Evolutionary conservation across 2,797 vertebrate species (phyloP).

Genomic region (Coregonus ussuriensis): DNA sequence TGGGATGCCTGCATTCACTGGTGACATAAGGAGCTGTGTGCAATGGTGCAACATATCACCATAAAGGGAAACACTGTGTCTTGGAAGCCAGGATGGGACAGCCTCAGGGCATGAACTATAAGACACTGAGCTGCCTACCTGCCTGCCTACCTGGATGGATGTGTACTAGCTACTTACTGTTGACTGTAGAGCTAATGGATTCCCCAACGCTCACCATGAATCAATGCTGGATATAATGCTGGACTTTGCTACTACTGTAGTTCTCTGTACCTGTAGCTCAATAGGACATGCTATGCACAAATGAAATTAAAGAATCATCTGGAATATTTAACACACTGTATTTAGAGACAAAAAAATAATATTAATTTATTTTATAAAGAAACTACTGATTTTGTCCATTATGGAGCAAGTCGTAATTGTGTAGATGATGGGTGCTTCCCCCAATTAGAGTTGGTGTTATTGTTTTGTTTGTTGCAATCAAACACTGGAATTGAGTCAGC

Average conservation of each 20-base stretch:
- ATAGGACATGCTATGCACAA: slow-evolving; percentile 44
- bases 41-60: slow-evolving; percentile 12
- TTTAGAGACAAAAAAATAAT: slow-evolving; percentile 88
- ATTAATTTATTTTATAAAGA: slow-evolving; percentile 97
- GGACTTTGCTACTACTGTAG: slow-evolving; percentile 48
- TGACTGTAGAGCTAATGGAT: slow-evolving; percentile 34
- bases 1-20: not conserved
- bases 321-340: slow-evolving; percentile 96
- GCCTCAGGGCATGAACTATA: slow-evolving; percentile 36
- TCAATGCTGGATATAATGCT: slow-evolving; percentile 51
- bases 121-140: slow-evolving; percentile 20
- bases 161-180: slow-evolving; percentile 18
- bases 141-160: slow-evolving; percentile 41
- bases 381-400: slow-evolving; percentile 77
- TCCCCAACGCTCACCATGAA: slow-evolving; percentile 21
- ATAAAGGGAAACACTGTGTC: slow-evolving; percentile 30
- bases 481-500: slow-evolving; percentile 75
- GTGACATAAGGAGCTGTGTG: too few relatives aligned
- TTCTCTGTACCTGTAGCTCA: slow-evolving; percentile 10
- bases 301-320: slow-evolving; percentile 66
- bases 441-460: slow-evolving; percentile 56
- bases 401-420: slow-evolving; percentile 76
- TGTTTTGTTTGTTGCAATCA: slow-evolving; percentile 53
- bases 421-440: slow-evolving; percentile 70
- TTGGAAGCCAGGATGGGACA: slow-evolving; percentile 28